Percentiles rank a stretch among this genome's conserved stretches.
Conservation (phyloP, 2,113 vertebrate genomes). For the Esox niger region DNA sequence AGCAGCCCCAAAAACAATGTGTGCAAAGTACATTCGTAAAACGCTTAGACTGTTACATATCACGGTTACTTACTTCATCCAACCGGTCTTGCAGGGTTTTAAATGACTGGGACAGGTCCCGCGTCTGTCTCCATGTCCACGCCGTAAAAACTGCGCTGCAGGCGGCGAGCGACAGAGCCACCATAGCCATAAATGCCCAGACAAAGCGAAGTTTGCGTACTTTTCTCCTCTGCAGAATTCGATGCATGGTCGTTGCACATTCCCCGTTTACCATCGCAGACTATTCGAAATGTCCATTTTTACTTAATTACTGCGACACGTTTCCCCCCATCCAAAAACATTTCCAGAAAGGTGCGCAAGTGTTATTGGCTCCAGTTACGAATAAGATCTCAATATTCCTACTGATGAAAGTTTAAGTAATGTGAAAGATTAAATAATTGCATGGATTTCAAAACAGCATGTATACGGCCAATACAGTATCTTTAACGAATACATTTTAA, state of each 20-base stretch:
- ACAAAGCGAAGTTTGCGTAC: constrained; percentile 69
- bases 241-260: constrained; percentile 69
- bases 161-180: constrained; percentile 73
- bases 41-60: not conserved
- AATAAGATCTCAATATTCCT: not conserved
- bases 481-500: not conserved
- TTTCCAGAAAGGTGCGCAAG: constrained; percentile 18
- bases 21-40: not conserved
- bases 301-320: constrained; percentile 53
- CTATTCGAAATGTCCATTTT: constrained; percentile 43
- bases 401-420: not conserved
- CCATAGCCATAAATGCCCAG: constrained; percentile 72
- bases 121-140: constrained; percentile 77
- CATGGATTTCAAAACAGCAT: constrained; percentile 31
- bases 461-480: not conserved
- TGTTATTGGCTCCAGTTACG: not conserved
- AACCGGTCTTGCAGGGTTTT: constrained; percentile 73
- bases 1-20: constrained; percentile 27
- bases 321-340: constrained; percentile 42
- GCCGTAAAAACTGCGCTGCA: constrained; percentile 76
- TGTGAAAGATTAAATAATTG: constrained; percentile 17
- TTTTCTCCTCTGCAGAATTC: constrained; percentile 73
- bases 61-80: constrained; percentile 67
- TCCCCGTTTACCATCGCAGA: constrained; percentile 56
- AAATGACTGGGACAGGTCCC: constrained; percentile 75